A percentile compares a stretch with the other conserved stretches of the same genome.
phyloP scores from a whole-genome alignment of 2,113 vertebrate genomes.

The Tachuris rubrigastra region DNA sequence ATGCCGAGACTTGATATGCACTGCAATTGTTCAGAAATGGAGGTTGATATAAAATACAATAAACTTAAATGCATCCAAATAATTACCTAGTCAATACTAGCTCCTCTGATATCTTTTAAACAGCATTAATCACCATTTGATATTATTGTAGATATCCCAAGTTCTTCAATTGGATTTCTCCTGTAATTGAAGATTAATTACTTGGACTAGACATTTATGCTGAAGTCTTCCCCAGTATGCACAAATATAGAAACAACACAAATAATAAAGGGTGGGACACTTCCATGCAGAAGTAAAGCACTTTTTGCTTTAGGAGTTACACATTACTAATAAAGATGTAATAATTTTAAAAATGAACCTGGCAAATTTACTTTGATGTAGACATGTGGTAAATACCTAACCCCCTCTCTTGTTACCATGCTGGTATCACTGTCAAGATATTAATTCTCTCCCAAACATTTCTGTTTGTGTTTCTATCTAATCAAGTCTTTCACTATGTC shows the following conservation, averaged over 20 bases:
- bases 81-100: conserved; percentile 72
- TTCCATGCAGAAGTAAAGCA: background rate
- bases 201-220: conserved; percentile 21
- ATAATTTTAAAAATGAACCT: background rate
- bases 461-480: background rate
- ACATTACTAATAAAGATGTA: background rate
- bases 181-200: conserved; percentile 60
- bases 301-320: background rate
- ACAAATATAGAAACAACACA: conserved; percentile 8
- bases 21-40: background rate
- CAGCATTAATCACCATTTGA: conserved; percentile 56
- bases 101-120: conserved; percentile 67
- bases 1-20: background rate
- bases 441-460: background rate
- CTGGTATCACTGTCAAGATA: background rate
- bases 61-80: conserved; percentile 67
- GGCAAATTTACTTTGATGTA: background rate
- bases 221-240: conserved; percentile 13
- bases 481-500: background rate
- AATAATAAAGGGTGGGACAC: background rate
- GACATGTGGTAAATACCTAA: background rate
- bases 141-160: conserved; percentile 62
- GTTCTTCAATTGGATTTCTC: conserved; percentile 55
- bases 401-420: background rate
- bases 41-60: conserved; percentile 45